Conservation (phyloP, 2,113 vertebrate species). For the Rhea americana region DNA sequence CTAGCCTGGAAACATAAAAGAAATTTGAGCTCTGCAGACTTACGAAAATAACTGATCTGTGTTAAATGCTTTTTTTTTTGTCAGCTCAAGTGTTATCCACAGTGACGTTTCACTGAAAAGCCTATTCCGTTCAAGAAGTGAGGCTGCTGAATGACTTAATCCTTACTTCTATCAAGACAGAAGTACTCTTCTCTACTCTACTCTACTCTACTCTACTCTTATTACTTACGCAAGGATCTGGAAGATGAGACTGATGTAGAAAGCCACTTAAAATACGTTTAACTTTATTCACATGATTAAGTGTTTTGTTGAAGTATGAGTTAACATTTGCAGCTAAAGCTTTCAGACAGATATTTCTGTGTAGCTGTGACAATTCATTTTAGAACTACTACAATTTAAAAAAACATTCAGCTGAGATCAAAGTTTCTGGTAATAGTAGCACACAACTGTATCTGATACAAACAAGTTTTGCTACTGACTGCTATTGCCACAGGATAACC, state of each 20-base stretch:
- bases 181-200: too few relatives aligned
- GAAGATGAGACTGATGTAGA: neutral
- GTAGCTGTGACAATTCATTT: neutral
- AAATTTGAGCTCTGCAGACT: neutral
- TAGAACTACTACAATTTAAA: neutral
- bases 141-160: neutral
- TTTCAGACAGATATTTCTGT: neutral
- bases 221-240: neutral
- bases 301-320: neutral
- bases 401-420: slow-evolving; percentile 3
- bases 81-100: neutral
- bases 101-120: neutral
- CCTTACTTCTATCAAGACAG: neutral
- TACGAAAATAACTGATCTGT: neutral
- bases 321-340: neutral
- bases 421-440: neutral
- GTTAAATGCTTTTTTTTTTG: neutral
- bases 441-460: neutral
- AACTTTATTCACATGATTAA: neutral
- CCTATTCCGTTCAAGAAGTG: neutral
- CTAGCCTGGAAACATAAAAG: neutral
- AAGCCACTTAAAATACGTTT: slow-evolving; percentile 2
- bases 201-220: too few relatives aligned
- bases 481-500: neutral
- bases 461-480: neutral